These are phyloP conservation scores for Pteronotus mesoamericanus DNA, from an alignment of 2,797 vertebrate species.

Conservation along the genomic window DNA sequence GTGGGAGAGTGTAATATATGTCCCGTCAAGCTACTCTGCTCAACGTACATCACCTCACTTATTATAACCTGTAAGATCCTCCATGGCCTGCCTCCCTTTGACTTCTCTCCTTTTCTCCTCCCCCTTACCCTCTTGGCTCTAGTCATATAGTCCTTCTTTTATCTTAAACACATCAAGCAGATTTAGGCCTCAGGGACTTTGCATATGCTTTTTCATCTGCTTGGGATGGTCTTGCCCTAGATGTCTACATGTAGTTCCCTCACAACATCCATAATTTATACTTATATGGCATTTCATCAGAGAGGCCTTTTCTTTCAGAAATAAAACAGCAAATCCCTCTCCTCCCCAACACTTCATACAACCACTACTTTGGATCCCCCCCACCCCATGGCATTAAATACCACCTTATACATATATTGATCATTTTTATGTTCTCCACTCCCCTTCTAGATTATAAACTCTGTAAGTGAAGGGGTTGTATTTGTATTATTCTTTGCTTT, in stretches of 20 bases:
- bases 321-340: background rate
- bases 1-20: background rate
- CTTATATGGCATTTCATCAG: background rate
- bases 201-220: background rate
- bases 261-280: background rate
- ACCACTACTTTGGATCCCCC: background rate
- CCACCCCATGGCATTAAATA: background rate
- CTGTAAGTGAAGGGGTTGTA: background rate
- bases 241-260: no score
- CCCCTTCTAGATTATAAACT: background rate
- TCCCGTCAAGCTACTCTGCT: background rate
- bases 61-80: background rate
- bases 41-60: background rate
- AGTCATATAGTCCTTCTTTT: background rate
- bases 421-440: background rate
- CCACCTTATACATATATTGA: background rate
- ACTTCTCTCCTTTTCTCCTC: background rate
- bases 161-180: background rate
- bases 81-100: background rate
- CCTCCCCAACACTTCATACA: no score
- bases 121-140: background rate
- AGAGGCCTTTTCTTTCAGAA: background rate
- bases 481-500: background rate
- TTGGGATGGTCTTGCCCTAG: background rate
- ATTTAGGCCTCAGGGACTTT: background rate